Evolutionary conservation across 2,113 vertebrate genomes (phyloP).

Genomic region (Cyprinodon brontotheroides): DNA sequence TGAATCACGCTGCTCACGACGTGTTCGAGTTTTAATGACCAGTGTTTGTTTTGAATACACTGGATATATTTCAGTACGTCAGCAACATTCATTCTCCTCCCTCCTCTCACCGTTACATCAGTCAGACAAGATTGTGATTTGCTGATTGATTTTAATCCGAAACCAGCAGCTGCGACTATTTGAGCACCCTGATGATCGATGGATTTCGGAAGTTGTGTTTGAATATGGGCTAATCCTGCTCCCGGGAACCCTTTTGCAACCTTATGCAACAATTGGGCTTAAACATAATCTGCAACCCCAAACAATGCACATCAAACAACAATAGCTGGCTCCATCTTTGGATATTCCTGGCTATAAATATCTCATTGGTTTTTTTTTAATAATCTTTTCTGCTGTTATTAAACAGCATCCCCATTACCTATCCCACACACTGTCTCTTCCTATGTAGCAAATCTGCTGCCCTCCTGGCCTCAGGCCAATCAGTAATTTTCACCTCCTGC

Average conservation of each 20-base stretch:
- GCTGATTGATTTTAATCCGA: slow-evolving; percentile 38
- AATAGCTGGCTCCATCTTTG: slow-evolving; percentile 55
- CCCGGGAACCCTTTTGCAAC: slow-evolving; percentile 17
- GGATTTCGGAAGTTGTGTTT: slow-evolving; percentile 18
- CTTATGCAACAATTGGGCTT: slow-evolving; percentile 47
- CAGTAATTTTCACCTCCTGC: slow-evolving; percentile 38
- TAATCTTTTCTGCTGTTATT: slow-evolving; percentile 39
- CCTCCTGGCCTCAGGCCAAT: slow-evolving; percentile 25
- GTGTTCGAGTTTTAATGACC: slow-evolving; percentile 51
- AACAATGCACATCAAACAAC: slow-evolving; percentile 55
- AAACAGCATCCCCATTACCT: slow-evolving; percentile 50
- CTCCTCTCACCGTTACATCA: slow-evolving; percentile 8
- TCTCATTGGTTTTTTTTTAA: slow-evolving; percentile 53
- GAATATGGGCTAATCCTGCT: slow-evolving; percentile 50
- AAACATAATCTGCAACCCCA: slow-evolving; percentile 31
- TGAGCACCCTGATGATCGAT: slow-evolving; percentile 22
- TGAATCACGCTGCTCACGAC: slow-evolving; percentile 4
- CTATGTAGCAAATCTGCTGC: slow-evolving; percentile 31
- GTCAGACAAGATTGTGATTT: slow-evolving; percentile 25
- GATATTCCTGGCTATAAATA: slow-evolving; percentile 68
- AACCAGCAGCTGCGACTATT: slow-evolving; percentile 11
- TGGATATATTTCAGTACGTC: slow-evolving; percentile 14
- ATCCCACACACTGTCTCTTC: slow-evolving; percentile 36
- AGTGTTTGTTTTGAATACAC: slow-evolving; percentile 31
- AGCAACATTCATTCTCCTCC: slow-evolving; percentile 39